Conservation (phyloP, 2,113 vertebrate genomes). For the Ciconia maguari region DNA sequence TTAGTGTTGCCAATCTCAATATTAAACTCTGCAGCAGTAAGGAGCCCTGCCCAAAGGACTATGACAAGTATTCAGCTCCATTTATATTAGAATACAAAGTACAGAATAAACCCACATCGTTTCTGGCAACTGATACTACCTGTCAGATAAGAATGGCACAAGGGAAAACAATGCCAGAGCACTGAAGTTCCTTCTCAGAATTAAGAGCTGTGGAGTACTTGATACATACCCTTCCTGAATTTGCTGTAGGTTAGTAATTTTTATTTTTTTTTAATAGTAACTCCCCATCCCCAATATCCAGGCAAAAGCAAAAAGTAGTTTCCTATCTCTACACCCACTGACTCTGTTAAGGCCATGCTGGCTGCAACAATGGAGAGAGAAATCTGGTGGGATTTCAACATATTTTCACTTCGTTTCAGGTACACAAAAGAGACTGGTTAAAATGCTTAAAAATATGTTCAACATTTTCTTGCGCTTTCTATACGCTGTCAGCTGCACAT, state of each 20-base stretch:
- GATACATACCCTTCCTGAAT: not conserved
- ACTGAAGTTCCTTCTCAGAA: conserved; percentile 12
- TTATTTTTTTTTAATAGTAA: not conserved
- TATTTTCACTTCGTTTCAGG: not conserved
- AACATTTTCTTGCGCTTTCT: not conserved
- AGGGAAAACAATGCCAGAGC: conserved; percentile 25
- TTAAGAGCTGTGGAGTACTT: not conserved
- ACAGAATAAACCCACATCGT: conserved; percentile 20
- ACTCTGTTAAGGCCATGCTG: not conserved
- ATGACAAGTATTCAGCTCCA: conserved; percentile 52
- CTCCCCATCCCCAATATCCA: not conserved
- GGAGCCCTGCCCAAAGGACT: conserved; percentile 57
- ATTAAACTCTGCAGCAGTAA: conserved; percentile 50
- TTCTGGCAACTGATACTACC: conserved; percentile 47
- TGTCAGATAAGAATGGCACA: conserved; percentile 60
- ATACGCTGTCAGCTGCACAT: not conserved
- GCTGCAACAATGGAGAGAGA: not conserved
- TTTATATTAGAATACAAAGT: conserved; percentile 53
- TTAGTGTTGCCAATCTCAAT: conserved; percentile 50
- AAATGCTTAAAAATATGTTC: not conserved
- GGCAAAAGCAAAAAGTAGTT: not conserved
- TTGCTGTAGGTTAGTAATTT: not conserved
- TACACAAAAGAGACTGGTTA: not conserved
- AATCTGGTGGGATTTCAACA: not conserved
- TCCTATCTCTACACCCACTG: not conserved